Base-by-base conservation (phyloP, 1,140 invertebrate genomes). In the Ceratosolen fusciceps region DNA sequence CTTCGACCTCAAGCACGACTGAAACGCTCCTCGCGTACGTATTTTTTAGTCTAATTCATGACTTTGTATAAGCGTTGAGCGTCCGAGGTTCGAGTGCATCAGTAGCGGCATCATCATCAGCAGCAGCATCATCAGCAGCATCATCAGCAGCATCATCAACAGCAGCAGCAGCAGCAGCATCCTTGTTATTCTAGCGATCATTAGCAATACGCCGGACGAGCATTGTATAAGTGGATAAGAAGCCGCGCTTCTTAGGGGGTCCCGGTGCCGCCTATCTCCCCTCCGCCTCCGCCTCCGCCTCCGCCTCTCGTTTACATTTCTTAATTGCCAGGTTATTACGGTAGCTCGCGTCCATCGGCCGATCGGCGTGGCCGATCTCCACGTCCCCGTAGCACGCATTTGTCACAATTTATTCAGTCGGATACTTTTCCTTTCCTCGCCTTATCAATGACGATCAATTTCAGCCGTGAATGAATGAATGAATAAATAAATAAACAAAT, bases 1-100 rank as follows among this genome's bases (percentile, higher is more conserved):
- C 71, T 73, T 73, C 71, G 52, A 73, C 49, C 52, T 73, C 52
- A 54, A 73, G 39, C 26, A 19, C 71, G 52, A 12, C 71, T 34
- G 58, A 49, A 37, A 56, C 71, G 34, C 16, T 31, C 26, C 14
- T 43, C 9, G 7, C 1, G 21, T 37, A 16, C 19, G 19, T 12
- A 37, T 37, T 65, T 60, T 60, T 60, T 60, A 60, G 60, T 37
- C 60, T 65, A 65, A 65, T 65, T 31, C 34, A n/a, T 65, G 19
- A 65, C 60, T 65, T 65, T 65, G 60, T 65, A n/a, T 37, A 37
- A 31, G 31, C 31, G 37, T 65, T 37, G n/a, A 65, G 60, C 9
- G 60, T 19, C 31, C 12, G 70, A 19, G 8, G 43, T 47, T 60
- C 26, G 56, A 60, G 26, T 60, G 56, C 56, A 60, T 24, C 26